A percentile compares a stretch with the other conserved stretches of the same genome.
phyloP scores from a whole-genome alignment of 2,888 invertebrate species.

The Drosophila imparisetae region DNA sequence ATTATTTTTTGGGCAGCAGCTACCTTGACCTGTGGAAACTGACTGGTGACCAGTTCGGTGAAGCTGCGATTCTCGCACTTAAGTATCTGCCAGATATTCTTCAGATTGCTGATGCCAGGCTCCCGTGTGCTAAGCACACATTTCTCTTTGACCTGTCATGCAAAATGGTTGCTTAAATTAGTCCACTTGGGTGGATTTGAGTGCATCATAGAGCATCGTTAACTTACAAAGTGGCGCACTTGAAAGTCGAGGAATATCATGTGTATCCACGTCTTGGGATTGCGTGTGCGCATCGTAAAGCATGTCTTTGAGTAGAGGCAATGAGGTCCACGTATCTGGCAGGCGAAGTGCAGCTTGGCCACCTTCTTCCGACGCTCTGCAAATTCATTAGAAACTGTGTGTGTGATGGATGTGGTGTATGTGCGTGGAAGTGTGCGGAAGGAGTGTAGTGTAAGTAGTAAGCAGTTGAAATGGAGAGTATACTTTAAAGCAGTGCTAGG shows the following conservation, averaged over 20 bases:
- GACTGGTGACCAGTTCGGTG: conserved; percentile 95
- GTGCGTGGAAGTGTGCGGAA: conserved; percentile 26
- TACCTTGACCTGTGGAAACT: conserved; percentile 95
- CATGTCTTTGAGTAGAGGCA: conserved; percentile 93
- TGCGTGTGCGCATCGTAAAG: conserved; percentile 91
- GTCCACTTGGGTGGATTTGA: neutral
- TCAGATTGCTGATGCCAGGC: conserved; percentile 92
- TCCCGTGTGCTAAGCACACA: conserved; percentile 92
- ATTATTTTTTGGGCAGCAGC: neutral
- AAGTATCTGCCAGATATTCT: conserved; percentile 97
- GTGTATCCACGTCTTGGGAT: conserved; percentile 96
- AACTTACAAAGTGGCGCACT: conserved; percentile 85
- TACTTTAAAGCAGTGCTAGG: neutral
- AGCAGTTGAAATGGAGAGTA: conserved; percentile 11
- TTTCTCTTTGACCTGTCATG: conserved; percentile 88
- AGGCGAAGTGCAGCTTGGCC: conserved; percentile 94
- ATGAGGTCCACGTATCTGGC: conserved; percentile 92
- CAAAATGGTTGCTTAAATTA: neutral
- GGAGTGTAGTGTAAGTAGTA: conserved; percentile 14
- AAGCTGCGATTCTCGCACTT: conserved; percentile 96
- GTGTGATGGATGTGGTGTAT: conserved; percentile 59
- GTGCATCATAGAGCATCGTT: neutral
- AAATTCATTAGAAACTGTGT: conserved; percentile 83
- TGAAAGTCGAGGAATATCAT: conserved; percentile 97
- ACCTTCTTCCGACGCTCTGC: conserved; percentile 92